phyloP scores from a whole-genome alignment of 2,888 invertebrate genomes.

The Leptinotarsa rubiginosa region DNA sequence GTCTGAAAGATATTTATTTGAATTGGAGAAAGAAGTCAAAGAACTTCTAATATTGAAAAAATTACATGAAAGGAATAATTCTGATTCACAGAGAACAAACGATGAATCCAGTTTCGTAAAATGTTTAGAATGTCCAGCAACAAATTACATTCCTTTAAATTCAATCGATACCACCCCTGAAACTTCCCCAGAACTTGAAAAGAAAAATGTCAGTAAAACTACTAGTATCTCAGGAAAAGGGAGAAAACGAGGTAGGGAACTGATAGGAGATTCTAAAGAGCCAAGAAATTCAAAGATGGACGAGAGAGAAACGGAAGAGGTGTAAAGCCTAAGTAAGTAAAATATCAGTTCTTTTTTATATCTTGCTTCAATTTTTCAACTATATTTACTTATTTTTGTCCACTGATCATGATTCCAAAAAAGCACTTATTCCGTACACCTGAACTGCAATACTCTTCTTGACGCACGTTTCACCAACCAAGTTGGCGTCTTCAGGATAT shows the following conservation, averaged over 20 bases:
- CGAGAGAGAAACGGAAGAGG: neutral
- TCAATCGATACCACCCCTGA: conserved; percentile 7
- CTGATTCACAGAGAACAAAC: neutral
- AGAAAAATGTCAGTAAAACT: neutral
- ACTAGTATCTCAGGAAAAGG: neutral
- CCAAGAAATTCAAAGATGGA: conserved; percentile 8
- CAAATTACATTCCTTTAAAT: neutral
- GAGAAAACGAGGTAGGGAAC: neutral
- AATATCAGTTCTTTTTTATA: no score
- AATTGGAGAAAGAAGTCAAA: conserved; percentile 64
- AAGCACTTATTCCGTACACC: no score
- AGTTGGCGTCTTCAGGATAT: no score
- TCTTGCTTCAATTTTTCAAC: no score
- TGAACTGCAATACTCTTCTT: no score
- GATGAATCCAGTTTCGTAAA: neutral
- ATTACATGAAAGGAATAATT: neutral
- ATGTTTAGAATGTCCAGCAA: neutral
- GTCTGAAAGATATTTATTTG: conserved; percentile 60
- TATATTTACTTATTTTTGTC: no score
- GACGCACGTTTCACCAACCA: no score
- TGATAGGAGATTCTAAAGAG: neutral
- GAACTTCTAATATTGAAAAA: conserved; percentile 35
- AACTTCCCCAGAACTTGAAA: conserved; percentile 6
- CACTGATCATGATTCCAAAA: no score
- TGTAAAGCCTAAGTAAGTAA: neutral